Conservation (phyloP, 2,113 vertebrate species). For the Xenopus tropicalis region DNA sequence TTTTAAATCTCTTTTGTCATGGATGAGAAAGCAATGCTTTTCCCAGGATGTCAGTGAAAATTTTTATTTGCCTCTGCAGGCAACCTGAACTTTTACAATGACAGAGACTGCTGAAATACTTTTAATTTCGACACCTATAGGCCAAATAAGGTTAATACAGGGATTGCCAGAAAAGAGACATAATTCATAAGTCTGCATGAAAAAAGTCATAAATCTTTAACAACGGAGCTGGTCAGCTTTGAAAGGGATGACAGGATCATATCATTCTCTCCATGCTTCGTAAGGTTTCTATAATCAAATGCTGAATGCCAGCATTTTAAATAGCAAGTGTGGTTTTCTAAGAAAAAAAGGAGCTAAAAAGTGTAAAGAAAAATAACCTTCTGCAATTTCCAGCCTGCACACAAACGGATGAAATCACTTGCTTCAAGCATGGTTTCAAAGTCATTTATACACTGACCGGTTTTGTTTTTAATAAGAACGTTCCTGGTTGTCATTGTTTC, state of each 20-base stretch:
- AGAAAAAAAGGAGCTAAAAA: conserved; percentile 3
- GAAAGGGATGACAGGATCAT: conserved; percentile 44
- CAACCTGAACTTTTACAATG: conserved; percentile 54
- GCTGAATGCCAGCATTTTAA: conserved; percentile 31
- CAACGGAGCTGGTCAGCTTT: conserved; percentile 48
- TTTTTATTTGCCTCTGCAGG: conserved; percentile 55
- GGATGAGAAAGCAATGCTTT: conserved; percentile 54
- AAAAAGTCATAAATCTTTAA: conserved; percentile 46
- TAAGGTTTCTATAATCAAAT: conserved; percentile 46
- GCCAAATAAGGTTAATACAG: conserved; percentile 47
- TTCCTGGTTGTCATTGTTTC: neutral
- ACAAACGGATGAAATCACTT: conserved; percentile 3
- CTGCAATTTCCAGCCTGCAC: neutral
- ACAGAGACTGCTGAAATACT: conserved; percentile 54
- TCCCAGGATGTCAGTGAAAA: conserved; percentile 50
- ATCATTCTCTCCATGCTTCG: conserved; percentile 45
- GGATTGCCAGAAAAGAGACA: conserved; percentile 47
- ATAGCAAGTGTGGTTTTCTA: conserved; percentile 32
- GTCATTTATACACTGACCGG: conserved; percentile 13
- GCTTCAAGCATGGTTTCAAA: conserved; percentile 13
- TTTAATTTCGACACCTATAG: conserved; percentile 54
- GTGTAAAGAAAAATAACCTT: conserved; percentile 18
- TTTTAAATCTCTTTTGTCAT: conserved; percentile 63
- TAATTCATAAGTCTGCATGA: conserved; percentile 45
- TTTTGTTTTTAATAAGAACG: conserved; percentile 6